Evolutionary conservation across 2,888 invertebrate species (phyloP), one percentile per base, ranked within the genome.

Genomic region (Lucinisca nassula): DNA sequence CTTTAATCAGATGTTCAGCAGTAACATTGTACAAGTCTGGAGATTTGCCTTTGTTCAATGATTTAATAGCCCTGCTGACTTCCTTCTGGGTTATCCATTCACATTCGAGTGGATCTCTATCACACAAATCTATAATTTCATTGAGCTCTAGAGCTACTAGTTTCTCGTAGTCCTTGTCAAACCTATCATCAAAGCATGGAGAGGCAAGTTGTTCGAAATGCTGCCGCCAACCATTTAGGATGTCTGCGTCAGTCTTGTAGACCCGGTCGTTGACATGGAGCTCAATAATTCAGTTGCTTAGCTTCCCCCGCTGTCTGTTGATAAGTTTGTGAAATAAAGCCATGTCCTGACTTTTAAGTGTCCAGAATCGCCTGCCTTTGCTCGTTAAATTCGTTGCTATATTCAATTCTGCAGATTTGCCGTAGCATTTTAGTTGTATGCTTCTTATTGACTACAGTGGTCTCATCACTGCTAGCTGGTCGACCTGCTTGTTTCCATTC

Each of bases 321-420:
- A 73, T 24, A n/a, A 73, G 38, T 73, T 73, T 73, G 38, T 73
- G 73, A 73, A 73, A 73, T 37, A 73, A 73, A 12, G 73, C 73
- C 73, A 40, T 73, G 21, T 73, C n/a, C n/a, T n/a, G n/a, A n/a
- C n/a, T n/a, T n/a, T n/a, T n/a, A n/a, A n/a, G n/a, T n/a, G n/a
- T n/a, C n/a, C n/a, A n/a, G n/a, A n/a, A n/a, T n/a, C n/a, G n/a
- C n/a, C 55, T 55, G 55, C n/a, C 55, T 8, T n/a, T 55, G 12
- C n/a, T 55, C 55, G 4, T 14, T 55, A 55, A 3, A 55, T 21
- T 55, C 21, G 17, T 55, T 14, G 21, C 55, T 55, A 4, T n/a
- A 4, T 55, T 55, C 55, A 8, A 14, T 4, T n/a, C 55, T 55
- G 21, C 55, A 55, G 21, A 55, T 4, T 55, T 55, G 55, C 21